Base-by-base conservation (phyloP, 35 echinoderm and acorn worm genomes). In the Eucidaris tribuloides region DNA sequence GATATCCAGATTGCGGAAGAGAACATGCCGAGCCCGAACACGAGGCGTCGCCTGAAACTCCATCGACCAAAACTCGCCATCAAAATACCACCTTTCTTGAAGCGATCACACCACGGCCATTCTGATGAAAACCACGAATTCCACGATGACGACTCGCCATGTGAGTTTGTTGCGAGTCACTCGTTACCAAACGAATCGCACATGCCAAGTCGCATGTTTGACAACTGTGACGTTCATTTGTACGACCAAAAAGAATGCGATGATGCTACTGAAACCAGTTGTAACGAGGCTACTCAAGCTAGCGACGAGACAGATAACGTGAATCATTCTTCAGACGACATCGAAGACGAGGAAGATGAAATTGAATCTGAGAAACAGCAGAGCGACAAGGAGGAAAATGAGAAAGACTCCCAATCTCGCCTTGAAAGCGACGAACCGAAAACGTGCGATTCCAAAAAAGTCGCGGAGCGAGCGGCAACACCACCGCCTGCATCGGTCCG, bases 61-160 rank as follows among this genome's bases (percentile, higher is more conserved):
- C n/a, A n/a, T n/a, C 68, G 48, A n/a, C 68, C 68, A 2, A 74
- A 38, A 22, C 41, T 74, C 18, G 35, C 38, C 40, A 74, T 74
- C 68, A 74, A 74, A 44, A 74, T 74, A n/a, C 68, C 68, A n/a
- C n/a, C n/a, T 6, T 74, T 74, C 41, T 36, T 74, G 35, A 74
- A 74, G 68, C 14, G 68, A 44, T 7, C 28, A 2, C 5, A n/a
- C n/a, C n/a, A n/a, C n/a, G n/a, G 13, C 17, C 61, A 64, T 64
- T 5, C 37, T 64, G 61, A 64, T 27, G 22, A 28, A 14, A 34
- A 11, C 7, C n/a, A 34, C 7, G 61, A 32, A 29, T 64, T 27
- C 3, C 61, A 41, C 34, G 44, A 22, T 74, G 33, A 33, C 41
- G 35, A 38, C n/a, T n/a, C n/a, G n/a, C n/a, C n/a, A n/a, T n/a